These are phyloP conservation scores for Drosophila ochracea DNA, from an alignment of 2,888 invertebrate species.

Conservation along the genomic window DNA sequence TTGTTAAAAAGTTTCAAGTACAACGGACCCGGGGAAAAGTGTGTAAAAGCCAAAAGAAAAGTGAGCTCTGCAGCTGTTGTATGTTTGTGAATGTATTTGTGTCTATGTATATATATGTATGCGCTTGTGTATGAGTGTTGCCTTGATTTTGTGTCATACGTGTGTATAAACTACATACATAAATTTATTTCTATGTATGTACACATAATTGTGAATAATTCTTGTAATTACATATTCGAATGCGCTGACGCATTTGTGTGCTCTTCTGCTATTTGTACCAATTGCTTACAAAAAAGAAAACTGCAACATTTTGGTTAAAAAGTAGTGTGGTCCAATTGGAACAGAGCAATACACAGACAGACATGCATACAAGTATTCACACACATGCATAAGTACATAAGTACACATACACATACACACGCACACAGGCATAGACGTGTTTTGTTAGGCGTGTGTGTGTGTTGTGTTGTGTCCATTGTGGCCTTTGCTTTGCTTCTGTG, in stretches of 20 bases:
- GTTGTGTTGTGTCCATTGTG: slow-evolving; percentile 55
- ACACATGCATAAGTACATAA: slow-evolving; percentile 11
- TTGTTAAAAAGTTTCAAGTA: slow-evolving; percentile 12
- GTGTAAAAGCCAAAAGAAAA: slow-evolving; percentile 52
- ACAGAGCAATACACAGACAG: slow-evolving; percentile 35
- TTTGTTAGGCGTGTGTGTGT: slow-evolving; percentile 44
- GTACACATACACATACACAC: slow-evolving; percentile 12
- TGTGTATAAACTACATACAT: slow-evolving; percentile 48
- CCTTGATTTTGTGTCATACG: slow-evolving; percentile 64
- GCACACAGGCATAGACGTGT: slow-evolving; percentile 31
- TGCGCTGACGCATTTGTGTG: slow-evolving; percentile 21
- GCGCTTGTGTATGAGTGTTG: slow-evolving; percentile 46
- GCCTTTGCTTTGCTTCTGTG: slow-evolving; percentile 52
- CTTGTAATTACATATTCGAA: slow-evolving; percentile 18
- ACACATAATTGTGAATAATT: slow-evolving; percentile 44
- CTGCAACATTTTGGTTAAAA: slow-evolving; percentile 23
- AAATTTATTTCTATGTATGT: slow-evolving; percentile 12
- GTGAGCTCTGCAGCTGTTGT: slow-evolving; percentile 64
- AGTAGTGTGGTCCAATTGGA: slow-evolving; percentile 52
- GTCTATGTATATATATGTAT: slow-evolving; percentile 34
- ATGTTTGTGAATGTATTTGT: slow-evolving; percentile 42
- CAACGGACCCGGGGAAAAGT: slow-evolving; percentile 19
- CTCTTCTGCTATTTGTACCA: slow-evolving; percentile 9
- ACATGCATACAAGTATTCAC: slow-evolving; percentile 17
- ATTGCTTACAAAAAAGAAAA: slow-evolving; percentile 9